Base-by-base conservation (phyloP, 2,113 vertebrate species). In the Gymnarchus niloticus region DNA sequence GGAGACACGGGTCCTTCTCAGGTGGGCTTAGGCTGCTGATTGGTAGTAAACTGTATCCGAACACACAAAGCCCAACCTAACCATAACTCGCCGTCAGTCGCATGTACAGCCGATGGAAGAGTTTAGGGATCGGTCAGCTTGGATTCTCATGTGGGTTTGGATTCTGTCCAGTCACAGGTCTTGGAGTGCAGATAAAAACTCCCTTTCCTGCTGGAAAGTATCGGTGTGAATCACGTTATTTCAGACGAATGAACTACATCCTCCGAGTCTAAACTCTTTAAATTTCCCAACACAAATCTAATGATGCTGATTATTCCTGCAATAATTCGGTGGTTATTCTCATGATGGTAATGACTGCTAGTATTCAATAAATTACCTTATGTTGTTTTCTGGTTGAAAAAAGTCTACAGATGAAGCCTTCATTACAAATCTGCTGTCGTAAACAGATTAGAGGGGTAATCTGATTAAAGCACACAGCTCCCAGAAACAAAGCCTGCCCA, bases 371-470 rank as follows among this genome's bases (percentile, higher is more conserved):
- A 48, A 81, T 81, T 81, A 51, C 77, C 48, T 44, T 48, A 49
- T 81, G 44, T 48, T 81, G 44, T 81, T 78, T 78, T 78, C 25
- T 65, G 59, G 59, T n/a, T n/a, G n/a, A n/a, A n/a, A 44, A 59
- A 59, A 56, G 59, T 33, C 82, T 52, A 37, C 21, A 51, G 37
- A 85, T 28, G 21, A 25, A 52, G 65, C 46, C 17, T 73, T 76
- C 69, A 69, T 77, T 85, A 78, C 69, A 85, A 80, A 78, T 85
- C 69, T 85, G 73, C 21, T 46, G 69, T 56, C 14, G 51, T 80
- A 85, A 78, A 85, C 52, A 48, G 69, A 85, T 85, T 78, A 78
- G 37, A 9, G 52, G n/a, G 23, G 41, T 56, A 78, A 85, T 85
- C 69, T 25, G 52, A 51, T 85, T 57, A 57, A 80, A 85, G 69